Conservation (phyloP, 1,140 invertebrate genomes). For the Bombus picipes region DNA sequence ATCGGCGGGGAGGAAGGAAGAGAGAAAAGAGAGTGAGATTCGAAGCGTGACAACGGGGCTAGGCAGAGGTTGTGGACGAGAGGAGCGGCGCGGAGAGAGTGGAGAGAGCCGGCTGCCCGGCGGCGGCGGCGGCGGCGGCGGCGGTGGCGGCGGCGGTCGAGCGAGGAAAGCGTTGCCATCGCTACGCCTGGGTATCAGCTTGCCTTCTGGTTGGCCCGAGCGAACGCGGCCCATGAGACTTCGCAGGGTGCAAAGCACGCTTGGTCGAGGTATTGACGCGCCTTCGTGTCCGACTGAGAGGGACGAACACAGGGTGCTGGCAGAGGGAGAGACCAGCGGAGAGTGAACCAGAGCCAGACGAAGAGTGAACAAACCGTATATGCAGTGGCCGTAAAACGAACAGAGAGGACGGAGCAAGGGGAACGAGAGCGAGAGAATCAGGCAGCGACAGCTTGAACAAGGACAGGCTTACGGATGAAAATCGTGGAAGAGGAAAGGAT, state of each 20-base stretch:
- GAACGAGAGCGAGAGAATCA: not conserved
- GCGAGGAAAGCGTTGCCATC: conserved; percentile 75
- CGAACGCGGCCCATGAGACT: conserved; percentile 64
- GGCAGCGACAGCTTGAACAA: not conserved
- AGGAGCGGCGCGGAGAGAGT: not conserved
- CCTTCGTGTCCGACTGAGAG: conserved; percentile 46
- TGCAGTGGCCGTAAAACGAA: not conserved
- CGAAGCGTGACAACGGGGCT: not conserved
- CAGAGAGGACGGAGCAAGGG: conserved; percentile 42
- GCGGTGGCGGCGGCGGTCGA: conserved; percentile 28
- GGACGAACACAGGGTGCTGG: conserved; percentile 1
- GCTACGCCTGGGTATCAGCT: conserved; percentile 77
- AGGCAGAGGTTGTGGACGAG: not conserved
- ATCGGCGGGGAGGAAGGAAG: not conserved
- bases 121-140: not conserved
- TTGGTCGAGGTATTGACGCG: conserved; percentile 73
- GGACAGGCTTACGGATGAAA: not conserved
- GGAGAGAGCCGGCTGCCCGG: conserved; percentile 13
- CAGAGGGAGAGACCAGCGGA: conserved; percentile 6
- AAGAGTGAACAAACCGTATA: not conserved
- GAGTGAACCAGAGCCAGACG: not conserved
- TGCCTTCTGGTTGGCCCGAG: conserved; percentile 74
- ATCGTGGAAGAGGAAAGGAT: not conserved
- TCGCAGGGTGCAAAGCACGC: conserved; percentile 44
- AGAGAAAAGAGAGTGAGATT: not conserved